Percentiles rank a stretch among this genome's conserved stretches.
Evolutionary conservation across 2,888 invertebrate genomes (phyloP).

Genomic region (Andrena camellia): DNA sequence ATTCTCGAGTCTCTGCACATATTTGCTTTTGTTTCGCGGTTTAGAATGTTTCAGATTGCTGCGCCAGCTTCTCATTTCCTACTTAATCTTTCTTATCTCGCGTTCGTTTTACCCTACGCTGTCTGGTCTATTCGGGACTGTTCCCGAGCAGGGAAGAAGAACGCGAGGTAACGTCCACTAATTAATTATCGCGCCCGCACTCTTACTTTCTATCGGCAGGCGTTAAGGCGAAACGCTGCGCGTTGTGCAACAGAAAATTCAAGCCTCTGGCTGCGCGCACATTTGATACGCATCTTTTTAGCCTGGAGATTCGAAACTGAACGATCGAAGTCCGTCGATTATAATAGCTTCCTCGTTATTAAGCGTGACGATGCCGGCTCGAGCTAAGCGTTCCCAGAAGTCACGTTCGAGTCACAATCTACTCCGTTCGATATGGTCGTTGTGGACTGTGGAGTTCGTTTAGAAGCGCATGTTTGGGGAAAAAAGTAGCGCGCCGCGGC

Average conservation of each 20-base stretch:
- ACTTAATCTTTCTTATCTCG: not conserved
- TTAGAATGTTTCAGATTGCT: too few species aligned
- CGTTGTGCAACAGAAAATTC: constrained; percentile 39
- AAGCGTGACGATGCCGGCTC: not conserved
- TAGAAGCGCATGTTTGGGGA: constrained; percentile 29
- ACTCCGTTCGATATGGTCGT: not conserved
- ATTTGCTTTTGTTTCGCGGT: too few species aligned
- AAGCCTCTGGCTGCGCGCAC: constrained; percentile 16
- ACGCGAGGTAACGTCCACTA: constrained; percentile 18
- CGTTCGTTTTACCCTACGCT: not conserved
- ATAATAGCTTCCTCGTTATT: not conserved
- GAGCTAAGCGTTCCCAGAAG: not conserved
- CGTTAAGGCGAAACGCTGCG: constrained; percentile 28
- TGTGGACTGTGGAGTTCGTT: not conserved
- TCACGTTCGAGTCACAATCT: not conserved
- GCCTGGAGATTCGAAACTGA: not conserved
- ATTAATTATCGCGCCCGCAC: constrained; percentile 43
- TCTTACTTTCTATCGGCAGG: constrained; percentile 52
- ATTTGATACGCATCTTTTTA: constrained; percentile 14
- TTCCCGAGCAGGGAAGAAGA: not conserved
- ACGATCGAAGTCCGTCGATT: not conserved
- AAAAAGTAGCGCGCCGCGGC: constrained; percentile 62
- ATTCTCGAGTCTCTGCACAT: too few species aligned
- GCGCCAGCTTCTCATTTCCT: not conserved
- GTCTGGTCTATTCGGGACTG: not conserved